Evolutionary conservation across 2,797 vertebrate species (phyloP), one percentile per base, ranked within the genome.

Genomic region (Acanthurus lineatus): DNA sequence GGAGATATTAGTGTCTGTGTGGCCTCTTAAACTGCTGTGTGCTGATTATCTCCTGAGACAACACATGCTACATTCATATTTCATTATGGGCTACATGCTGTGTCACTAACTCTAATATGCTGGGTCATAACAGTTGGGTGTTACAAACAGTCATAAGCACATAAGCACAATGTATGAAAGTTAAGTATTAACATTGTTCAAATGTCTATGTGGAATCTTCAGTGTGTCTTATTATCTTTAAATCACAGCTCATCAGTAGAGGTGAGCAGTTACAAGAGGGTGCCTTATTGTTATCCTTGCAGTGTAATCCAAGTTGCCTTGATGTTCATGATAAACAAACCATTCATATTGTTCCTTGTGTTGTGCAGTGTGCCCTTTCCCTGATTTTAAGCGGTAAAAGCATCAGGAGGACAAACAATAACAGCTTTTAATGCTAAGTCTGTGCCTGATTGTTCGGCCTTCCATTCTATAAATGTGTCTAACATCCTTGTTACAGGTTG

Each of bases 301-400:
- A 83, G 86, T 85, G 84, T 89, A 84, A 82, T 89, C 86, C 90
- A 83, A 90, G 90, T 89, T 92, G 92, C 93, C 92, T 94, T 94
- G 85, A 90, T 87, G 91, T 92, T 77, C 20, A 25, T 86, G 58
- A 74, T 74, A 71, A 77, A 80, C 54, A 67, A 76, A 78, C 51
- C 56, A 61, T 59, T 81, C 28, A 56, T 44, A 45, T 42, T 17
- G 25, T 49, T 35, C 52, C 25, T 15, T 38, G 53, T 82, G 63
- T 84, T 74, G 65, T 77, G 28, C 58, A 35, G 54, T 56, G 22
- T 59, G 38, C 57, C 54, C 48, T 15, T 19, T 20, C 42, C 20
- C 22, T 32, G 20, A 51, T 52, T 44, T 45, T 61, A 20, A 38
- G 54, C 76, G 32, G 68, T 75, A 2, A 52, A 19, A 17, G 45